A percentile compares a stretch with the other conserved stretches of the same genome.
These are phyloP conservation scores for Prunella fulvescens DNA, from an alignment of 2,113 vertebrate genomes.

Conservation along the genomic window DNA sequence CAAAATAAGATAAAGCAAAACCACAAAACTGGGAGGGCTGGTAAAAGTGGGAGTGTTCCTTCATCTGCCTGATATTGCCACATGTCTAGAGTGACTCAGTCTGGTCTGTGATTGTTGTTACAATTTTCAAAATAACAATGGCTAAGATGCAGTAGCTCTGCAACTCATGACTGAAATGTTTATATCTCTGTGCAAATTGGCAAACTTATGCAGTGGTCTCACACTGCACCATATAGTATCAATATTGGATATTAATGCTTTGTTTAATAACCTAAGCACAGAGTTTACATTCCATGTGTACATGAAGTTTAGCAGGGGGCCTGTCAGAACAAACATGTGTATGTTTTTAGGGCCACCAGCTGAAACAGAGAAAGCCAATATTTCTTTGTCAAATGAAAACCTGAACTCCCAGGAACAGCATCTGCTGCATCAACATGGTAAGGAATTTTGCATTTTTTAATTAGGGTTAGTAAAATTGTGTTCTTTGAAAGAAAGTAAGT, in stretches of 20 bases:
- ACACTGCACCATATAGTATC: neutral
- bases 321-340: neutral
- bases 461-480: neutral
- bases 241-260: neutral
- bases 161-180: neutral
- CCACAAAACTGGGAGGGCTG: neutral
- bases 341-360: neutral
- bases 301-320: neutral
- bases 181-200: neutral
- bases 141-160: neutral
- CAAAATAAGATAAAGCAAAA: neutral
- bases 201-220: neutral
- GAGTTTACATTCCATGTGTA: neutral
- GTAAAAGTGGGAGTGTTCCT: neutral
- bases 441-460: neutral
- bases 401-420: slow-evolving; percentile 50
- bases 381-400: slow-evolving; percentile 59
- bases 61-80: neutral
- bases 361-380: neutral
- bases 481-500: neutral
- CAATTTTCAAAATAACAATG: neutral
- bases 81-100: neutral
- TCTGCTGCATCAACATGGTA: slow-evolving; percentile 13
- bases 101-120: neutral
- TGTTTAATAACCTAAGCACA: neutral